A percentile compares a stretch with the other conserved stretches of the same genome.
Evolutionary conservation across 1,140 invertebrate species (phyloP).

Genomic region (Meloidogyne chitwoodi): DNA sequence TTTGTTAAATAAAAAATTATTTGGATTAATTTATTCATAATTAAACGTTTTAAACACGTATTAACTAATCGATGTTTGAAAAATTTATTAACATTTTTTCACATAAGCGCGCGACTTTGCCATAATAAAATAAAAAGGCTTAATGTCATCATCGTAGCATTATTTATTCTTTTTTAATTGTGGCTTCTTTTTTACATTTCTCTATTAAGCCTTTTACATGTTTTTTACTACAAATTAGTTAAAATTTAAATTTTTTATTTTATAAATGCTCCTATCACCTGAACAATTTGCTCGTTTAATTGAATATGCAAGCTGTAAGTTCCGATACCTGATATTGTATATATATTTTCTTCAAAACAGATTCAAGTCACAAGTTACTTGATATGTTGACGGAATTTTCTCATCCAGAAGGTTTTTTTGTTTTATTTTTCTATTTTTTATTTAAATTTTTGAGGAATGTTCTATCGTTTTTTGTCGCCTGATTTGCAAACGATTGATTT

Average conservation of each 20-base stretch:
- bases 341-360: constrained; percentile 29
- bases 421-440: neutral
- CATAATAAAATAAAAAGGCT: neutral
- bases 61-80: neutral
- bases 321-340: no score
- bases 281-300: constrained; percentile 56
- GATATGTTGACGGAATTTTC: constrained; percentile 55
- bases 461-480: constrained; percentile 49
- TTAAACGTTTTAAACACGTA: neutral
- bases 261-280: constrained; percentile 52
- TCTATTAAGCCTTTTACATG: neutral
- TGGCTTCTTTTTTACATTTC: neutral
- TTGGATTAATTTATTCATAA: neutral
- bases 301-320: constrained; percentile 60
- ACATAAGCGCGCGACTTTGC: neutral
- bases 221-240: neutral
- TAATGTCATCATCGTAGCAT: neutral
- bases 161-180: neutral
- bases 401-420: constrained; percentile 49
- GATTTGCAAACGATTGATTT: constrained; percentile 59
- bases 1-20: no score
- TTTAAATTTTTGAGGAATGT: constrained; percentile 39
- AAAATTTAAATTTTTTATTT: neutral
- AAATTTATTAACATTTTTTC: neutral
- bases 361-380: constrained; percentile 55